phyloP scores from a whole-genome alignment of 2,797 vertebrate genomes.

The Lacerta viridis region DNA sequence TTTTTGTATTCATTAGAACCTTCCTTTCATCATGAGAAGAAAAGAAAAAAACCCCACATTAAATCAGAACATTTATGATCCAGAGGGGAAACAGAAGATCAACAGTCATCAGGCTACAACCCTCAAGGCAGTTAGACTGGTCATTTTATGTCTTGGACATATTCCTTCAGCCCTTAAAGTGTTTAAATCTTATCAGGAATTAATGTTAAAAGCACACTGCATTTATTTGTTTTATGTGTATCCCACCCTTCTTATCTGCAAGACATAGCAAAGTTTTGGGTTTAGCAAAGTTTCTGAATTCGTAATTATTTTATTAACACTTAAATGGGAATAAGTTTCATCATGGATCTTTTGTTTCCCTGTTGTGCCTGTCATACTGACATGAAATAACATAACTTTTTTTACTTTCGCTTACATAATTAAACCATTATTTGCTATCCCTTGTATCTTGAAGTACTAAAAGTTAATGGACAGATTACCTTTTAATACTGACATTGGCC shows the following conservation, averaged over 20 bases:
- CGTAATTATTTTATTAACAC: background rate
- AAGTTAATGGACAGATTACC: background rate
- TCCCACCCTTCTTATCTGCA: background rate
- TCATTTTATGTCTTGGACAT: background rate
- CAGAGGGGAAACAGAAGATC: background rate
- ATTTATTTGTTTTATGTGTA: background rate
- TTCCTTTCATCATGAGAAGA: background rate
- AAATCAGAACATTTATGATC: background rate
- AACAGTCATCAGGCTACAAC: background rate
- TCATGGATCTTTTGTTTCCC: background rate
- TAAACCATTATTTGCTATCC: background rate
- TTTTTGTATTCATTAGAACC: background rate
- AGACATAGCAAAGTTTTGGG: background rate
- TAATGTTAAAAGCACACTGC: background rate
- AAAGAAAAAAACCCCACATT: background rate
- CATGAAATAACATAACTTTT: background rate
- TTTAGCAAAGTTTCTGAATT: background rate
- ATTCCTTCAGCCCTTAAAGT: no score
- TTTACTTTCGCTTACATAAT: background rate
- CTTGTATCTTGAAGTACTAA: background rate
- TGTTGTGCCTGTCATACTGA: background rate
- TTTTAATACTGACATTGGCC: background rate
- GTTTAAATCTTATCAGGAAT: background rate
- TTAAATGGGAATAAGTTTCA: background rate
- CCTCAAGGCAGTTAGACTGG: background rate